phyloP scores from a whole-genome alignment of 2,888 invertebrate species.

The Meteorus cinctellus region DNA sequence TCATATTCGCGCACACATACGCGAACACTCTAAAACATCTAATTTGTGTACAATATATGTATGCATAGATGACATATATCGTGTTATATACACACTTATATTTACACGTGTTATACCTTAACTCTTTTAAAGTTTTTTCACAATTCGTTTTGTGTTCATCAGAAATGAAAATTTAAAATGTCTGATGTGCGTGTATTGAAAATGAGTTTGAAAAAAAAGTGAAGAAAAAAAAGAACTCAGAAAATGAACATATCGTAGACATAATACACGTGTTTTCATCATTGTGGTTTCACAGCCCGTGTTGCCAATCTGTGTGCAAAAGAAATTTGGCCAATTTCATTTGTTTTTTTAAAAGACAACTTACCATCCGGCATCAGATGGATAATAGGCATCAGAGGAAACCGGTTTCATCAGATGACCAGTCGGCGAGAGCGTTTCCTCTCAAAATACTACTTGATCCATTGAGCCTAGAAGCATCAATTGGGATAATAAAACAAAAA shows the following conservation, averaged over 20 bases:
- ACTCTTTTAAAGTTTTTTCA: background rate
- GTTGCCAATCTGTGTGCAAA: slow-evolving; percentile 55
- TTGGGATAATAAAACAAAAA: slow-evolving; percentile 22
- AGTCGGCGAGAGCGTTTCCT: slow-evolving; percentile 27
- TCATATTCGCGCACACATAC: background rate
- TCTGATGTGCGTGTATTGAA: background rate
- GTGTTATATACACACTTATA: background rate
- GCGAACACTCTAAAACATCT: background rate
- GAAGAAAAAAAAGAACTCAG: background rate
- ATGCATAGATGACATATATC: background rate
- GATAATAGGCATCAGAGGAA: slow-evolving; percentile 39
- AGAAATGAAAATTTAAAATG: background rate
- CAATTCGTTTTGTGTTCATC: background rate
- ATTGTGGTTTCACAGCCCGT: slow-evolving; percentile 17
- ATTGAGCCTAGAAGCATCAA: slow-evolving; percentile 44
- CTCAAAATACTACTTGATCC: slow-evolving; percentile 26
- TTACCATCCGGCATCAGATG: slow-evolving; percentile 65
- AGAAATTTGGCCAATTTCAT: slow-evolving; percentile 55
- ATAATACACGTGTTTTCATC: background rate
- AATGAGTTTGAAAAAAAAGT: background rate
- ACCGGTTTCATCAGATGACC: slow-evolving; percentile 35
- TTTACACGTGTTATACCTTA: background rate
- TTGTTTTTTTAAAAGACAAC: slow-evolving; percentile 62
- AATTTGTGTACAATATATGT: background rate
- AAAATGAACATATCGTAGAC: background rate